phyloP scores from a whole-genome alignment of 2,797 vertebrate species.

The Anguilla obscura region DNA sequence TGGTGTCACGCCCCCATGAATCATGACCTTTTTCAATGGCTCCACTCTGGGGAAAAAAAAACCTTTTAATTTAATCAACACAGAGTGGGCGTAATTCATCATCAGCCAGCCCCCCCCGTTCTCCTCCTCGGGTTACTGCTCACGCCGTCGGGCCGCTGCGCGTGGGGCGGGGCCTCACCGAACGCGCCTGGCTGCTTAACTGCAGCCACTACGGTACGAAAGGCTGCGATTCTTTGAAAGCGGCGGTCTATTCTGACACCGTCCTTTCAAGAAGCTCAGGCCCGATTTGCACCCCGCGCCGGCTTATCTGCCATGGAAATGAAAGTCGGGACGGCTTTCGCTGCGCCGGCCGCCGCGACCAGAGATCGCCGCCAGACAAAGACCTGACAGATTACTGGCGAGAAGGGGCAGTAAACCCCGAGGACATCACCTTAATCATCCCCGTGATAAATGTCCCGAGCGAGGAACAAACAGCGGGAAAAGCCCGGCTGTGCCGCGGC shows the following conservation, averaged over 20 bases:
- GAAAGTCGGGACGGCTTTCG: too few relatives aligned
- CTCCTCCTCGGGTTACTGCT: constrained; percentile 20
- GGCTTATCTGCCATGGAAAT: constrained; percentile 3
- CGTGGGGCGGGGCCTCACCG: constrained; percentile 17
- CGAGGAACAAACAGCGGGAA: background rate
- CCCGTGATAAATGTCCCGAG: background rate
- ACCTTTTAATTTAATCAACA: constrained; percentile 59
- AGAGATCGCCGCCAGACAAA: background rate
- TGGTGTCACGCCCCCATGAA: constrained; percentile 36
- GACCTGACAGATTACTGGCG: background rate
- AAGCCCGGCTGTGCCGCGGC: background rate
- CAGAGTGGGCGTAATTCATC: constrained; percentile 50
- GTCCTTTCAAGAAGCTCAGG: background rate
- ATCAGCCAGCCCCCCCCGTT: constrained; percentile 26
- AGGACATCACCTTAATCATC: background rate
- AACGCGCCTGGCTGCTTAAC: constrained; percentile 20
- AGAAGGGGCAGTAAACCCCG: background rate
- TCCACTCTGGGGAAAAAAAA: constrained; percentile 30
- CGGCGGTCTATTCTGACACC: background rate
- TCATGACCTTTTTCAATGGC: background rate
- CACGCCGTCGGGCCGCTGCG: constrained; percentile 40
- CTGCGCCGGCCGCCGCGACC: background rate
- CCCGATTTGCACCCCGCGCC: background rate
- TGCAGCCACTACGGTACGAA: constrained; percentile 12
- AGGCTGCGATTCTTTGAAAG: constrained; percentile 38